Conservation (phyloP, 2,113 vertebrate genomes). For the Menidia beryllina region DNA sequence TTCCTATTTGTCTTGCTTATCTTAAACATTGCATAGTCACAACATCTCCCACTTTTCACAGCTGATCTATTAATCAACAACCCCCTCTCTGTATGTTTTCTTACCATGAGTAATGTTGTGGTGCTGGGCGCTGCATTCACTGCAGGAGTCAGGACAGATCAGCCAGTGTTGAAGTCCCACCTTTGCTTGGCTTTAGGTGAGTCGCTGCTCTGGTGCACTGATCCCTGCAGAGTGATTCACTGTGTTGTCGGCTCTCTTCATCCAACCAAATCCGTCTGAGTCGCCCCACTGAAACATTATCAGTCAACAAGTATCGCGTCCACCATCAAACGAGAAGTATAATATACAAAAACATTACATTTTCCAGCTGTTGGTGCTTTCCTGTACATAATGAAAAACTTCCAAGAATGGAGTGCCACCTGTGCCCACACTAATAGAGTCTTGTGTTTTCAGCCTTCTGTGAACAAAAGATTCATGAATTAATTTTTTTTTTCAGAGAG, state of each 20-base stretch:
- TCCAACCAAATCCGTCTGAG: slow-evolving; percentile 54
- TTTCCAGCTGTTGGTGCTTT: slow-evolving; percentile 62
- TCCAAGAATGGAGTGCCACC: slow-evolving; percentile 51
- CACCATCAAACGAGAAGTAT: slow-evolving; percentile 49
- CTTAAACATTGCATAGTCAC: neutral
- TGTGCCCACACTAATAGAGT: slow-evolving; percentile 37
- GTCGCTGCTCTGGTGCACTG: slow-evolving; percentile 53
- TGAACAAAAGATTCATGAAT: slow-evolving; percentile 53
- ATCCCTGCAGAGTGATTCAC: slow-evolving; percentile 68
- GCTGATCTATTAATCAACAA: neutral
- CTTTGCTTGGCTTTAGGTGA: slow-evolving; percentile 56
- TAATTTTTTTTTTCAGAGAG: slow-evolving; percentile 33
- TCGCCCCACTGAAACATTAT: slow-evolving; percentile 57
- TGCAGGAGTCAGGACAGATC: slow-evolving; percentile 50
- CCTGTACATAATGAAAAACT: slow-evolving; percentile 53
- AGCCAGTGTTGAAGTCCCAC: slow-evolving; percentile 51
- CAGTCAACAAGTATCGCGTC: slow-evolving; percentile 56
- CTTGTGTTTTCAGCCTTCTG: slow-evolving; percentile 10
- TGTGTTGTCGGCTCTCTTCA: slow-evolving; percentile 49
- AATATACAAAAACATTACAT: slow-evolving; percentile 68
- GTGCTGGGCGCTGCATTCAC: slow-evolving; percentile 40
- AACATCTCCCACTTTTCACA: neutral
- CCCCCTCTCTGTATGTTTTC: neutral
- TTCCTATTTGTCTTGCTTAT: too few species aligned
- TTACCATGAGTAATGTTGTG: neutral